These are phyloP conservation scores for Hydractinia symbiolongicarpus DNA, from an alignment of 30 jellyfish, hydroid and myxozoan species.

Conservation along the genomic window DNA sequence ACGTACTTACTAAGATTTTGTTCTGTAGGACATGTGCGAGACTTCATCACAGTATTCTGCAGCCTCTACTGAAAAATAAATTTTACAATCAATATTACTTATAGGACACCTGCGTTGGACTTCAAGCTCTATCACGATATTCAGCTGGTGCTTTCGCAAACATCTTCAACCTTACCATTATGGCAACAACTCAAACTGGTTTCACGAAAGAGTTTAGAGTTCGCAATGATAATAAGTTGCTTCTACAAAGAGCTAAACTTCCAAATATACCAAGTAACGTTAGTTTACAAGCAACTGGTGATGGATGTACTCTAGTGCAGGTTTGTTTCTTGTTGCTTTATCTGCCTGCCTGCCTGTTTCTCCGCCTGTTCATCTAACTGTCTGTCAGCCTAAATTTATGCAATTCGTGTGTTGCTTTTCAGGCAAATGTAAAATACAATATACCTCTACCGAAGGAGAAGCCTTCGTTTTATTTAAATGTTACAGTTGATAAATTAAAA, in stretches of 20 bases:
- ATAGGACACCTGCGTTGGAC: slow-evolving; percentile 31
- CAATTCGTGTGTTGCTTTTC: background rate
- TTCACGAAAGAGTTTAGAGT: background rate
- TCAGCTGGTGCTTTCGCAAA: slow-evolving; percentile 6
- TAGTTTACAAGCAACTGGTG: slow-evolving; percentile 24
- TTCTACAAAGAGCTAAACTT: slow-evolving; percentile 18
- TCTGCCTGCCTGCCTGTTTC: background rate
- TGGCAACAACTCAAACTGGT: background rate
- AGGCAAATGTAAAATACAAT: background rate
- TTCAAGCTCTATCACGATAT: slow-evolving; percentile 25
- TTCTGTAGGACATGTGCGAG: background rate
- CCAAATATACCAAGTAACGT: slow-evolving; percentile 8
- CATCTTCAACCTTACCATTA: background rate
- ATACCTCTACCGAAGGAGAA: background rate
- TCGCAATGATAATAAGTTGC: slow-evolving; percentile 13
- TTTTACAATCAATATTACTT: background rate
- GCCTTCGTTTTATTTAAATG: background rate
- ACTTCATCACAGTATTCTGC: too few relatives aligned
- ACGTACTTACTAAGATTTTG: background rate
- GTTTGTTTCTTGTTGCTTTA: background rate
- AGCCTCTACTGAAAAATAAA: too few relatives aligned
- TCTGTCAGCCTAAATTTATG: background rate
- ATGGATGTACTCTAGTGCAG: slow-evolving; percentile 36
- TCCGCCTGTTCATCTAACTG: background rate
- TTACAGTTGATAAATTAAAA: background rate